phyloP scores from a whole-genome alignment of 2,113 vertebrate genomes.

The Ia io region DNA sequence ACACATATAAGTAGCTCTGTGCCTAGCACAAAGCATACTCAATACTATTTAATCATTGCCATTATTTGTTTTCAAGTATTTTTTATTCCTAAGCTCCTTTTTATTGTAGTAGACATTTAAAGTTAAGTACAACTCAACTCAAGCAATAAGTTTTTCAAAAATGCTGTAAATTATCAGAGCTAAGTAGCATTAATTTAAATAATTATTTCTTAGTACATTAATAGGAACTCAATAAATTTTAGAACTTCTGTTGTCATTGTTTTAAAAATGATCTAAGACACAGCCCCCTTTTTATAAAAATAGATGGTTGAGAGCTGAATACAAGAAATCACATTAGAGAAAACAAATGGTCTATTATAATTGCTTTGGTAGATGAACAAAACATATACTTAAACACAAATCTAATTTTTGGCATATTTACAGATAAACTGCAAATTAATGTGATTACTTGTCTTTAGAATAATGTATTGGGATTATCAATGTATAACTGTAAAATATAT shows the following conservation, averaged over 20 bases:
- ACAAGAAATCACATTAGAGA: neutral
- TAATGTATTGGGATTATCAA: neutral
- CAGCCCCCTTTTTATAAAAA: neutral
- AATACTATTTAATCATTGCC: neutral
- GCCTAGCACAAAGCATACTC: neutral
- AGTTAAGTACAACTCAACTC: neutral
- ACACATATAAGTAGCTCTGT: neutral
- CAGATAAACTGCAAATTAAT: neutral
- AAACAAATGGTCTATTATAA: neutral
- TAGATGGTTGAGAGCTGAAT: neutral
- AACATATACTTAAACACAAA: neutral
- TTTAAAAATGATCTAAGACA: neutral
- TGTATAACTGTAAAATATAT: neutral
- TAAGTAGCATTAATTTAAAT: neutral
- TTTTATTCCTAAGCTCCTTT: neutral
- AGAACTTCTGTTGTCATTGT: neutral
- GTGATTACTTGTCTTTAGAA: neutral
- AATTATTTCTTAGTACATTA: slow-evolving; percentile 21
- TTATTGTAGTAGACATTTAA: neutral
- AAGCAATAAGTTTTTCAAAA: neutral
- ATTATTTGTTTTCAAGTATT: neutral
- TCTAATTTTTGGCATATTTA: neutral
- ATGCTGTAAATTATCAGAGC: neutral
- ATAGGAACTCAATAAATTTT: neutral
- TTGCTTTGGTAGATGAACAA: neutral